These are phyloP conservation scores for Agrypnia vestita DNA, from an alignment of 1,140 invertebrate species.

Conservation along the genomic window DNA sequence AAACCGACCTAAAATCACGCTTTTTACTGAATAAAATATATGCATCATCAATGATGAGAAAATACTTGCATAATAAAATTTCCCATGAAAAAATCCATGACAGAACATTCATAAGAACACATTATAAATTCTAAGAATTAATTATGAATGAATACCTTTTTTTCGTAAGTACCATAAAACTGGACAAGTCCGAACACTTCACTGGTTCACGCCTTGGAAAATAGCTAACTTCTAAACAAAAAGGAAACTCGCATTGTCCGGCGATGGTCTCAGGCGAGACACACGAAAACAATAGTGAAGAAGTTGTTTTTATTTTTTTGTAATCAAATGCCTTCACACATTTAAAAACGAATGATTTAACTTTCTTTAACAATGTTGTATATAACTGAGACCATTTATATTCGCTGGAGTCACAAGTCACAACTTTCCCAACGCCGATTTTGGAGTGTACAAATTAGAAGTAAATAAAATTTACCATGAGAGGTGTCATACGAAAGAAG, in stretches of 20 bases:
- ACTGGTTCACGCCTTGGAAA: background rate
- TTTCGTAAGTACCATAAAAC: conserved; percentile 6
- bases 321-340: background rate
- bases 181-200: background rate
- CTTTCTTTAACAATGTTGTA: too few species aligned
- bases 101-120: background rate
- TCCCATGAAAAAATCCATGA: too few species aligned
- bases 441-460: conserved; percentile 25
- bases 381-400: background rate
- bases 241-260: conserved; percentile 19
- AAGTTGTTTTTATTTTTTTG: conserved; percentile 38
- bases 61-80: too few species aligned
- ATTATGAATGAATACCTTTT: conserved; percentile 9
- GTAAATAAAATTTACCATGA: conserved; percentile 30
- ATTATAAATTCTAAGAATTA: conserved; percentile 32
- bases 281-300: conserved; percentile 30
- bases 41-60: too few species aligned
- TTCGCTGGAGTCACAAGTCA: background rate
- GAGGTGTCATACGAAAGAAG: conserved; percentile 41
- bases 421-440: conserved; percentile 10
- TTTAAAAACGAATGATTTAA: too few species aligned
- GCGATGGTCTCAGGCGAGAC: conserved; percentile 23
- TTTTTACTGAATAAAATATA: too few species aligned
- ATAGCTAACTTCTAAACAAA: conserved; percentile 28
- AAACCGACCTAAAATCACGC: too few species aligned